A percentile compares a stretch with the other conserved stretches of the same genome.
Conservation (phyloP, 2,797 vertebrate species). For the Cossypha polioptera region DNA sequence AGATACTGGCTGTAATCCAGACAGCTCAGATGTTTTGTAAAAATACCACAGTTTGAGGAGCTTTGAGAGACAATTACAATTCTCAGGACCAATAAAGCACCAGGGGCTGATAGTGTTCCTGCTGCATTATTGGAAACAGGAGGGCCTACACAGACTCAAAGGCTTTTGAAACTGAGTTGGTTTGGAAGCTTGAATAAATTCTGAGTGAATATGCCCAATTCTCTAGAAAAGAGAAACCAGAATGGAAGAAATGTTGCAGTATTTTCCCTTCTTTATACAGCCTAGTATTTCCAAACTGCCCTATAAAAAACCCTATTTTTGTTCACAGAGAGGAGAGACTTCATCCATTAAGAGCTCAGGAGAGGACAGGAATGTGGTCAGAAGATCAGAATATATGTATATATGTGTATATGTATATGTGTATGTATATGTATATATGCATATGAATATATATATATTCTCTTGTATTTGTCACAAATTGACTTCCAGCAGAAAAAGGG, state of each 20-base stretch:
- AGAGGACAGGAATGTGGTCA: neutral
- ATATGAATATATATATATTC: neutral
- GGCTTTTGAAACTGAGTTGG: conserved; percentile 33
- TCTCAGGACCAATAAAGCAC: conserved; percentile 54
- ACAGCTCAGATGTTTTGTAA: conserved; percentile 51
- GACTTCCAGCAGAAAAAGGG: neutral
- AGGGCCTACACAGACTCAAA: neutral
- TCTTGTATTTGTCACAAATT: neutral
- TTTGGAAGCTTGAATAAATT: conserved; percentile 39
- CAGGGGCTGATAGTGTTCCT: conserved; percentile 45
- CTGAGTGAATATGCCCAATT: neutral
- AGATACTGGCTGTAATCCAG: conserved; percentile 23
- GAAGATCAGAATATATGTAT: neutral
- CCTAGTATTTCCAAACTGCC: neutral
- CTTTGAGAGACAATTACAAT: conserved; percentile 57
- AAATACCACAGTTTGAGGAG: conserved; percentile 45
- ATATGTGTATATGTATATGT: neutral
- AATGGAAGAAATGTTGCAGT: conserved; percentile 22
- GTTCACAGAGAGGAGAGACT: neutral
- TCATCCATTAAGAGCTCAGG: neutral
- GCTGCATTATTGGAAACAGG: conserved; percentile 59
- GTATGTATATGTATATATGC: too few relatives aligned
- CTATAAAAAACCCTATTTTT: neutral
- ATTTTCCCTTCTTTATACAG: neutral
- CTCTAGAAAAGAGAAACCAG: conserved; percentile 1